Base-by-base conservation (phyloP, 1,140 invertebrate genomes). In the Asobara japonica region DNA sequence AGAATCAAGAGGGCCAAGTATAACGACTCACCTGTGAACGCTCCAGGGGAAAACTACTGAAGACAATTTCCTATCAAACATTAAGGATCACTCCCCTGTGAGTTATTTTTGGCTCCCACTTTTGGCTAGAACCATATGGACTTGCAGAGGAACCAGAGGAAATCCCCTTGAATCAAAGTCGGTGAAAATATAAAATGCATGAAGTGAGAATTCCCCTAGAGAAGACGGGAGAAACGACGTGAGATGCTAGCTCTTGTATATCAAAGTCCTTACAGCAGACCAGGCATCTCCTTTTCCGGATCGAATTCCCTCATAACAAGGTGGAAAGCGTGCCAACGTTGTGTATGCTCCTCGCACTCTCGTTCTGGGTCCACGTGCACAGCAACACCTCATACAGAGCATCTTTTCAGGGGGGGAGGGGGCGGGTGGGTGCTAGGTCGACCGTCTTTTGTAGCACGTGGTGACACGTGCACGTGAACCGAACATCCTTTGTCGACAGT, bases 171-270 rank as follows among this genome's bases (percentile, higher is more conserved):
- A 85, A 86, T 86, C 83, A 86, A 85, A 86, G 83, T 80, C 84
- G 74, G 71, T 45, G 70, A 77, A 82, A 85, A 85, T 85, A 86
- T 84, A 86, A 86, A 86, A 86, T 86, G 84, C 82, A 86, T 86
- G 84, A 84, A 83, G 78, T 78, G 74, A 71, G 66, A 81, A 81
- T 84, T 30, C 83, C 79, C 83, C 56, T 56, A 82, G 75, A 77
- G 68, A 8, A 13, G 27, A 29, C 4, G 27, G 20, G 51, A 27
- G 27, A 6, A 27, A 22, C 13, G 20, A 10, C 5, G 11, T 27
- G 22, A 13, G 51, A n/a, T n/a, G n/a, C n/a, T n/a, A n/a, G 8
- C 20, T 60, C 41, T 45, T 60, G n/a, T 13, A 11, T 20, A 27
- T 45, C 41, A 45, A 45, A 45, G 11, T n/a, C n/a, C 2, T 45